Evolutionary conservation across 1,140 invertebrate genomes (phyloP).

Genomic region (Matsumurasca onukii): DNA sequence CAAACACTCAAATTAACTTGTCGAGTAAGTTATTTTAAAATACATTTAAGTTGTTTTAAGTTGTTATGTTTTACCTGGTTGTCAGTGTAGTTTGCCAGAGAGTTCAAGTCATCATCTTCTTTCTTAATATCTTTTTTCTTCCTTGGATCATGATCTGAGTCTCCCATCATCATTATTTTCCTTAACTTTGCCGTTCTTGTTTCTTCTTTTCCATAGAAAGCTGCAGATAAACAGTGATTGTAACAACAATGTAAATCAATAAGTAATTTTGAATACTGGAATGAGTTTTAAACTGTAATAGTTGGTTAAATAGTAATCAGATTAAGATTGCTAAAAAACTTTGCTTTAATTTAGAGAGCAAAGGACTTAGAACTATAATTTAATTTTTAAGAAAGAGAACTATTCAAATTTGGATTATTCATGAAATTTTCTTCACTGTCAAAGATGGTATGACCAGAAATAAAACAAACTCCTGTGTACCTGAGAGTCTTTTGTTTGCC

Average conservation of each 20-base stretch:
- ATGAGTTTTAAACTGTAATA: no score
- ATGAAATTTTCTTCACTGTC: no score
- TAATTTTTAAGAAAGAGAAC: no score
- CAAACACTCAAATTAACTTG: neutral
- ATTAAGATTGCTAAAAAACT: neutral
- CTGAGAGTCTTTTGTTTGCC: conserved; percentile 93
- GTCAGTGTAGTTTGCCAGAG: conserved; percentile 50
- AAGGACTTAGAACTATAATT: no score
- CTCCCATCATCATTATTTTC: conserved; percentile 84
- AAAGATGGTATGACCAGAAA: no score
- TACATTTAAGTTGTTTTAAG: neutral
- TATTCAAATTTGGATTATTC: no score
- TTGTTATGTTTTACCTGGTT: conserved; percentile 46
- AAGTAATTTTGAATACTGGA: no score
- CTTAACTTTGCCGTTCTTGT: conserved; percentile 91
- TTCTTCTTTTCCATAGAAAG: conserved; percentile 91
- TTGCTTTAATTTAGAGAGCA: conserved; percentile 2
- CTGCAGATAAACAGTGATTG: conserved; percentile 49
- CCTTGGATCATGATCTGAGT: conserved; percentile 61
- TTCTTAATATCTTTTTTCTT: conserved; percentile 64
- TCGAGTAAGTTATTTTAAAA: neutral
- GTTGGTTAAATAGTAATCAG: neutral
- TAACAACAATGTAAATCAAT: no score
- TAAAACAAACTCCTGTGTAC: conserved; percentile 48
- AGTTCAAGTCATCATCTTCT: conserved; percentile 59